These are phyloP conservation scores for Poicephalus meyeri DNA, from an alignment of 2,113 vertebrate species.

Conservation along the genomic window DNA sequence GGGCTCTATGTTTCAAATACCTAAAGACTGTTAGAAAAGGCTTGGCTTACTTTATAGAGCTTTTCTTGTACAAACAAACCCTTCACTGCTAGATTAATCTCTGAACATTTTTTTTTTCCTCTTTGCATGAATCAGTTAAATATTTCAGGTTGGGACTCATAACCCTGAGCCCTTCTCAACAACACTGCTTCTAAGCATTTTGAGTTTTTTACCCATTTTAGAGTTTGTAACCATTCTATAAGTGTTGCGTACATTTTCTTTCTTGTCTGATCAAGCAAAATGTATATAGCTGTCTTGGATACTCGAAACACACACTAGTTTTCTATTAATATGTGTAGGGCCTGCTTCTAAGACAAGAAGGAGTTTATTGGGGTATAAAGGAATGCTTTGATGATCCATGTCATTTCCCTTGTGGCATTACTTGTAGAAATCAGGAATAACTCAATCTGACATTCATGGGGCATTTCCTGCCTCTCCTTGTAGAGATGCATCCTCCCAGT, in stretches of 20 bases:
- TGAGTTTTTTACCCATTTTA: background rate
- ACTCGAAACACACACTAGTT: background rate
- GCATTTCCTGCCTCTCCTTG: constrained; percentile 43
- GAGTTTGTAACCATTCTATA: background rate
- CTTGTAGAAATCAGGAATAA: constrained; percentile 50
- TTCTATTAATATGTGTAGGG: background rate
- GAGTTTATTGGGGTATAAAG: constrained; percentile 25
- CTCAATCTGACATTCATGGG: constrained; percentile 52
- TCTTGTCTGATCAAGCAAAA: background rate
- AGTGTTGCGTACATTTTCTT: background rate
- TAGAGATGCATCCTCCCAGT: background rate
- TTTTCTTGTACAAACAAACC: background rate
- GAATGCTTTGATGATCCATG: constrained; percentile 46
- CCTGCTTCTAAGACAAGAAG: constrained; percentile 12
- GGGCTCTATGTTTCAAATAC: background rate
- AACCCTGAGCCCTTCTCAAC: background rate
- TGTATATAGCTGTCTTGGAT: background rate
- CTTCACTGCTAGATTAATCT: background rate
- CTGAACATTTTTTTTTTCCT: background rate
- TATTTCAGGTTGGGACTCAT: background rate
- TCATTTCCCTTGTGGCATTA: constrained; percentile 24
- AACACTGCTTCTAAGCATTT: background rate
- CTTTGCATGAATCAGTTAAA: background rate
- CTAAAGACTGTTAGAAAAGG: background rate
- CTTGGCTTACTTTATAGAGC: background rate